These are phyloP conservation scores for Aplochiton taeniatus DNA, from an alignment of 2,797 vertebrate genomes.

Conservation along the genomic window DNA sequence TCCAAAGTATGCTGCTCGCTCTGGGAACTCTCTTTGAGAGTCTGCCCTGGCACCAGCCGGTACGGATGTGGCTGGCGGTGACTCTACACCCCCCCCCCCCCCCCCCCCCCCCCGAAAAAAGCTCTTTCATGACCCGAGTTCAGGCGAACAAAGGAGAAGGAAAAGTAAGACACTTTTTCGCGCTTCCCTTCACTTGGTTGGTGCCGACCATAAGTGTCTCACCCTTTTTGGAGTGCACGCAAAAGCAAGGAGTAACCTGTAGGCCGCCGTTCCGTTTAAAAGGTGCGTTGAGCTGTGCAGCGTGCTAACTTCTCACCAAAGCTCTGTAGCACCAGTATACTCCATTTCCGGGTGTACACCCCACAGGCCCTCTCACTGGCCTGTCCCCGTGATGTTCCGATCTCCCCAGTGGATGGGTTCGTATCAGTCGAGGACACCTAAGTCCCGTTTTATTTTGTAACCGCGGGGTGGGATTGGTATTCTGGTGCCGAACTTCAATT, in stretches of 20 bases:
- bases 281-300: too few relatives aligned
- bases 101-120: slow-evolving; percentile 32
- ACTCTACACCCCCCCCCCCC: slow-evolving; percentile 46
- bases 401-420: slow-evolving; percentile 47
- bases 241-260: too few relatives aligned
- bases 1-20: slow-evolving; percentile 9
- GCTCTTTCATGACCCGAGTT: slow-evolving; percentile 34
- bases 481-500: slow-evolving; percentile 69
- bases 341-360: background rate
- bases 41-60: slow-evolving; percentile 44
- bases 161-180: background rate
- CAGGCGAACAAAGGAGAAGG: background rate
- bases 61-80: slow-evolving; percentile 51
- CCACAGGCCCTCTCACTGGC: slow-evolving; percentile 22
- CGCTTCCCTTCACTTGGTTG: background rate
- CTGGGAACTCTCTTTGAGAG: slow-evolving; percentile 20
- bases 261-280: too few relatives aligned
- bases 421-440: slow-evolving; percentile 45
- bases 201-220: background rate
- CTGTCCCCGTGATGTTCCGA: slow-evolving; percentile 56
- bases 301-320: too few relatives aligned
- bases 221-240: too few relatives aligned
- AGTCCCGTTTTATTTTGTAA: slow-evolving; percentile 55
- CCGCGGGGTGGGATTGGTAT: slow-evolving; percentile 60
- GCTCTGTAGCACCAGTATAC: too few relatives aligned